A percentile compares a stretch with the other conserved stretches of the same genome.
Evolutionary conservation across 2,113 vertebrate species (phyloP).

Genomic region (Camelus bactrianus): DNA sequence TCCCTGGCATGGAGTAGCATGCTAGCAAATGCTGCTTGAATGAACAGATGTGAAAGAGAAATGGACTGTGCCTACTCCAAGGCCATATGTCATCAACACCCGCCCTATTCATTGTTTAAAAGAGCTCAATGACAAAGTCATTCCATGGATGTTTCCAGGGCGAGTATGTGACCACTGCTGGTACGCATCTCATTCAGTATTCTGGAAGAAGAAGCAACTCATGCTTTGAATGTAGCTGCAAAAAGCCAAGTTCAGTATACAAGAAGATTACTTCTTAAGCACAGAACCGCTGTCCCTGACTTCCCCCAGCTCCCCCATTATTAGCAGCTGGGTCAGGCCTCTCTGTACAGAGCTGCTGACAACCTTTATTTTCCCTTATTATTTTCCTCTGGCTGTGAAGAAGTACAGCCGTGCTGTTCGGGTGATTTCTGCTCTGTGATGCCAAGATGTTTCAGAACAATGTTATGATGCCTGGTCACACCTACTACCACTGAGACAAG

Average conservation of each 20-base stretch:
- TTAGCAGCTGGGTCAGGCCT: not conserved
- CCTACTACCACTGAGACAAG: slow-evolving; percentile 87
- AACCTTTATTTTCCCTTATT: slow-evolving; percentile 44
- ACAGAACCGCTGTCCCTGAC: slow-evolving; percentile 20
- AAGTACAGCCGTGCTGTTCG: slow-evolving; percentile 76
- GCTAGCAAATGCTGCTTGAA: not conserved
- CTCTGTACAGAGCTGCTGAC: rapidly evolving
- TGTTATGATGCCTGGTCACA: slow-evolving; percentile 83
- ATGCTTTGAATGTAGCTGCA: not conserved
- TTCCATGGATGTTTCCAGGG: not conserved
- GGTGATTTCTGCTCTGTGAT: slow-evolving; percentile 78
- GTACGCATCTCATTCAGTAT: not conserved
- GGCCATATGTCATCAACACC: not conserved
- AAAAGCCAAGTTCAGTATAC: not conserved
- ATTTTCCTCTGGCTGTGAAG: slow-evolving; percentile 67
- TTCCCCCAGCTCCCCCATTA: slow-evolving; percentile 61
- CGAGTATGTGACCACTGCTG: not conserved
- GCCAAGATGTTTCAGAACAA: slow-evolving; percentile 85
- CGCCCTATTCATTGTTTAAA: not conserved
- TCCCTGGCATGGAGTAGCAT: not conserved
- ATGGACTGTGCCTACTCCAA: not conserved
- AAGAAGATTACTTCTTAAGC: not conserved
- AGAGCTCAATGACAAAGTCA: not conserved
- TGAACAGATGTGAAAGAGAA: not conserved
- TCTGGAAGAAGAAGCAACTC: not conserved